phyloP scores from a whole-genome alignment of 37 sponge, comb jelly and placozoan species.

The Halichondria panicea region DNA sequence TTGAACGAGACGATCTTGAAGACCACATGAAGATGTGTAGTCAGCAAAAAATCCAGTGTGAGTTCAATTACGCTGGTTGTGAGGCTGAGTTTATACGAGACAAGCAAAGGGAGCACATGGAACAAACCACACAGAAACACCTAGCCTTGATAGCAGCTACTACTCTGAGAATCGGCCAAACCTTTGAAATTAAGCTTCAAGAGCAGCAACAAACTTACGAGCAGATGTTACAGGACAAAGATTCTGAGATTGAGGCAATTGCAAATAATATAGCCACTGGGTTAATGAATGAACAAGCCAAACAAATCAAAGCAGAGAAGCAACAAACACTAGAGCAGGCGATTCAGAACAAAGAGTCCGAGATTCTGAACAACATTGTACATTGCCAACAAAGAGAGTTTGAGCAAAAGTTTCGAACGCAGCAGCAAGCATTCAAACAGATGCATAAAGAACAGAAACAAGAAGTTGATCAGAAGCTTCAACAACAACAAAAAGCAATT shows the following conservation, averaged over 20 bases:
- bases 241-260: no score
- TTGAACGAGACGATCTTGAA: slow-evolving; percentile 2
- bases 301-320: no score
- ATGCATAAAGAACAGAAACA: background rate
- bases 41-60: slow-evolving; percentile 23
- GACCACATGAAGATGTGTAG: slow-evolving; percentile 27
- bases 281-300: no score
- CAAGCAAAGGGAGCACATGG: slow-evolving; percentile 15
- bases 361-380: no score
- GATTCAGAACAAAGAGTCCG: no score
- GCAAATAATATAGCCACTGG: no score
- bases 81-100: slow-evolving; percentile 9
- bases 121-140: background rate
- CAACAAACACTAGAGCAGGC: no score
- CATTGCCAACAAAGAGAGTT: no score
- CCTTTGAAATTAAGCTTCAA: background rate
- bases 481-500: no score
- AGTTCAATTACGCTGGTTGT: slow-evolving; percentile 18
- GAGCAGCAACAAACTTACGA: no score
- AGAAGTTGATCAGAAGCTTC: background rate
- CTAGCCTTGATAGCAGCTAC: slow-evolving; percentile 9
- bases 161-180: background rate
- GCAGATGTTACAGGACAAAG: no score
- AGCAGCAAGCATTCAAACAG: background rate
- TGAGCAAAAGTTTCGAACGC: no score